Base-by-base conservation (phyloP, 2,113 vertebrate species). In the Stigmatopora nigra region DNA sequence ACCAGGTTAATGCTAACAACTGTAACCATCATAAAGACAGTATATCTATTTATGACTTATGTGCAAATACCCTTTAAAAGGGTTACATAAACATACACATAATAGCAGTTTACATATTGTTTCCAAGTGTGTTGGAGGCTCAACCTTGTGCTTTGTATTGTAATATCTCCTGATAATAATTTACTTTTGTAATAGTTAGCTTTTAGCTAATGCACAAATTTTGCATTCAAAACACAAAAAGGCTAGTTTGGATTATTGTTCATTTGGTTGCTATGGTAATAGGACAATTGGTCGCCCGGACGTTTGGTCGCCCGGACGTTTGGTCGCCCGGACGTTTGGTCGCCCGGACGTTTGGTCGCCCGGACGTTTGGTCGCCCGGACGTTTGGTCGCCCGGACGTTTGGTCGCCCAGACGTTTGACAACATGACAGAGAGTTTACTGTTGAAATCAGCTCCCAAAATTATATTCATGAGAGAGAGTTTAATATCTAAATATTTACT, bases 91-190 rank as follows among this genome's bases (percentile, higher is more conserved):
- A 71, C 67, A 64, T 61, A 69, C 7, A 35, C 22, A 7, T 13
- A 17, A 3, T 53, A 45, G 71, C 58, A 66, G 67, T 55, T 69
- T 71, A 64, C 66, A 66, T n/a, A 76, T 47, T 5, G 10, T 46
- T 61, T 56, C 19, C 15, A 13, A 63, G 53, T 41, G 51, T 53
- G 51, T 63, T 44, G 49, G 47, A 53, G 41, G 64, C 48, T 64
- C 52, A 49, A 66, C 57, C 53, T 44, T 76, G 79, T 83, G 77
- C 79, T 87, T 80, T 63, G 51, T 62, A 65, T 45, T 58, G 55
- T 36, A 56, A 10, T 48, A 46, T 63, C 9, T 17, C 16, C 19
- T 12, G 6, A 61, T 13, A 56, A 56, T 15, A 15, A 15, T 6
- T 31, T 5, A 31, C 15, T 22, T 19, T 45, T 15, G 12, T 45